Evolutionary conservation across 2,797 vertebrate genomes (phyloP), one percentile per base, ranked within the genome.

Genomic region (Myripristis jacobus): DNA sequence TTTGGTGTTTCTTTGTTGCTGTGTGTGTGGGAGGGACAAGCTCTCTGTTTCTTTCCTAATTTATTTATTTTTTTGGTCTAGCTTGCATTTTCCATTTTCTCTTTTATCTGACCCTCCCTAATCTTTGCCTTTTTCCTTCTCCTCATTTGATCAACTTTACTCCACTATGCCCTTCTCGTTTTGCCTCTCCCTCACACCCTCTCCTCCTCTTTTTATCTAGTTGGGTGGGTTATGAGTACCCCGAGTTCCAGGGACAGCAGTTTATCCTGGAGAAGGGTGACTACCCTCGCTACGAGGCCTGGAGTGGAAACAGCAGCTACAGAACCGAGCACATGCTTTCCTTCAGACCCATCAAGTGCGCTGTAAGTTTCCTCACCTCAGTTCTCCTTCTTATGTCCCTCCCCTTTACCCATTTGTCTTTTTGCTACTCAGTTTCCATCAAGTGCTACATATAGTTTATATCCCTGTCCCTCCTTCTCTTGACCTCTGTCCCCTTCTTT

Each of bases 221-320:
- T 50, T 98, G 96, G 96, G 95, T 98, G 78, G 96, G 96, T 48
- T 98, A 93, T 10, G 97, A 98, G 87, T 96, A 98, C 85, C 96
- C 97, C 0, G 96, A 98, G 87, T 98, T 96, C 93, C 96, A 97
- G 93, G 98, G 97, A 65, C 97, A 98, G 93, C 96, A 98, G 93
- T 99, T 98, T 79, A 97, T 98, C 88, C 93, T 98, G 92, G 98
- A 98, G 94, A 98, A 98, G 85, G 97, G 97, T 34, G 97, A 98
- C 88, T 98, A 98, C 51, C 97, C 97, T 66, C 94, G 95, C 80
- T 98, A 95, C 81, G 95, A 96, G 74, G 95, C 97, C 79, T 98
- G 97, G 97, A 98, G 96, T 0, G 96, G 96, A 78, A 98, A 96
- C 91, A 96, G 95, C 15, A 92, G 96, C 89, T 98, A 97, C 91